A percentile compares a stretch with the other conserved stretches of the same genome.
Conservation (phyloP, 2,888 invertebrate species). For the Spisula subtruncata region DNA sequence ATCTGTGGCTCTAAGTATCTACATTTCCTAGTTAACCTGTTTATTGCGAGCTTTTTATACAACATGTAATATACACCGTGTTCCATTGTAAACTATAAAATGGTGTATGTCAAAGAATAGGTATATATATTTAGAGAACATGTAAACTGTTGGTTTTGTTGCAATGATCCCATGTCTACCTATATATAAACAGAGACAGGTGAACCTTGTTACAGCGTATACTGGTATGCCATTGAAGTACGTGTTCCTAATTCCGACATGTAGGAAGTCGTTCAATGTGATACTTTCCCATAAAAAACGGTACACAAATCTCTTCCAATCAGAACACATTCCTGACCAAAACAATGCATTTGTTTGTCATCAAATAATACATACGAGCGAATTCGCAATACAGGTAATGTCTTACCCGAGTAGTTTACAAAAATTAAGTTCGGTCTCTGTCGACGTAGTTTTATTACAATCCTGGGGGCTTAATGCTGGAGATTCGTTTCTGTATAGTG, state of each 20-base stretch:
- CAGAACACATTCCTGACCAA: too few relatives aligned
- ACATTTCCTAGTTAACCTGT: too few relatives aligned
- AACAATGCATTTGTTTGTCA: too few relatives aligned
- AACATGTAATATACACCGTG: neutral
- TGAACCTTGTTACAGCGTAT: neutral
- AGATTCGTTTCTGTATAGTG: too few relatives aligned
- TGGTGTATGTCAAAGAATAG: neutral
- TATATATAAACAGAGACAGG: neutral
- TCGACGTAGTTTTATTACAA: too few relatives aligned
- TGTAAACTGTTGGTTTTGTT: neutral
- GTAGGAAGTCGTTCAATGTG: neutral
- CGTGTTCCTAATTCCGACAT: neutral
- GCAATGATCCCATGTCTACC: slow-evolving; percentile 1
- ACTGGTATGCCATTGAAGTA: neutral
- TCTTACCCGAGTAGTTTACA: too few relatives aligned
- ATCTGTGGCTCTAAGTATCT: too few relatives aligned
- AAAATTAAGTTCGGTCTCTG: too few relatives aligned
- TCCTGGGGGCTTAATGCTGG: too few relatives aligned
- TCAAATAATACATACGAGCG: too few relatives aligned
- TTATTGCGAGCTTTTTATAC: neutral
- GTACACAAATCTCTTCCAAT: too few relatives aligned
- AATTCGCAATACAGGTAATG: too few relatives aligned
- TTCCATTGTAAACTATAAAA: neutral
- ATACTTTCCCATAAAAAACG: neutral
- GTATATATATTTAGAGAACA: neutral